Base-by-base conservation (phyloP, 2,797 vertebrate genomes). In the Rhinichthys osculus region DNA sequence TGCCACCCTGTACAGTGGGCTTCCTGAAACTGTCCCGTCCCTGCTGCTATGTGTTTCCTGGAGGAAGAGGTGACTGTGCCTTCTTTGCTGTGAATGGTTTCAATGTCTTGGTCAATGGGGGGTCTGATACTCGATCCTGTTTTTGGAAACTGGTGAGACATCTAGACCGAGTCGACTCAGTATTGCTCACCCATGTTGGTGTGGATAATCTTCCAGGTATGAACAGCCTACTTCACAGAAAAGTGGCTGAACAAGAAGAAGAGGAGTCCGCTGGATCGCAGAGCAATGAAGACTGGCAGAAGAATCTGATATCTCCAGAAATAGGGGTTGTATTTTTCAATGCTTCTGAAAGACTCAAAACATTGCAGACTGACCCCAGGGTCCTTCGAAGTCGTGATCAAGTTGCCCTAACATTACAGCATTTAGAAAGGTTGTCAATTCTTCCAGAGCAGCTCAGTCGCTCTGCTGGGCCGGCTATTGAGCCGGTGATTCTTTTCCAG, bases 91-190 rank as follows among this genome's bases (percentile, higher is more conserved):
- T 99, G 10, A 98, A 97, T 0, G 98, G 98, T 2, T 99, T 99
- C 89, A 99, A 98, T 0, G 82, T 99, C 0, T 77, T 99, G 90
- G 96, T 99, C 11, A 97, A 99, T 0, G 98, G 98, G 0, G 98
- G 98, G 21, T 98, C 98, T 0, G 97, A 98, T 87, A 93, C 94
- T 1, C 95, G 96, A 1, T 96, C 98, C 0, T 97, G 95, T 89
- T 99, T 98, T 91, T 99, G 98, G 98, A 99, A 99, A 89, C 94
- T 99, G 90, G 97, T 99, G 10, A 91, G 98, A 40, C 98, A 99
- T 91, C 93, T 99, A 91, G 98, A 99, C 93, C 92, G 98, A 6
- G 93, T 99, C 0, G 98, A 99, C 40, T 96, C 96, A 0, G 92
- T 99, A 76, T 93, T 99, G 80, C 93, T 98, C 89, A 99, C 98